Evolutionary conservation across 1,140 invertebrate species (phyloP).

Genomic region (Cydia strobilella): DNA sequence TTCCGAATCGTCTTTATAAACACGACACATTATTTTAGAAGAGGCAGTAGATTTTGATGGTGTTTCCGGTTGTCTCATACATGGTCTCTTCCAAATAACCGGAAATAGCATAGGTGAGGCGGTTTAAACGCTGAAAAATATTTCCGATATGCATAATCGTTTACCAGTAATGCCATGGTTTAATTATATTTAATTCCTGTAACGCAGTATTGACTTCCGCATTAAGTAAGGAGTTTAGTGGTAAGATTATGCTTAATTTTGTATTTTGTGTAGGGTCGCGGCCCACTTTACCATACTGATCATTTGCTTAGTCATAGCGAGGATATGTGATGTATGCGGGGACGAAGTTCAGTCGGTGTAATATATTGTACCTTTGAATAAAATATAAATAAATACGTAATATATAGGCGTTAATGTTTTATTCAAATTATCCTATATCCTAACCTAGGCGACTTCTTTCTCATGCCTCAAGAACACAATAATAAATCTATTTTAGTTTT

Average conservation of each 20-base stretch:
- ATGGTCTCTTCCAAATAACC: no score
- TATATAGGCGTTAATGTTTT: slow-evolving; percentile 65
- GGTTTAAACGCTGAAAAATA: not conserved
- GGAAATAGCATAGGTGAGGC: not conserved
- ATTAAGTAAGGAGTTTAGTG: slow-evolving; percentile 68
- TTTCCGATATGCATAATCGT: slow-evolving; percentile 64
- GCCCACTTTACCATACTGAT: slow-evolving; percentile 70
- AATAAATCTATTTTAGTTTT: no score
- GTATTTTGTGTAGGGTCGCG: slow-evolving; percentile 69
- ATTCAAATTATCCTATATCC: slow-evolving; percentile 37
- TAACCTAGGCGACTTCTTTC: not conserved
- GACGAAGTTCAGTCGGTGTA: slow-evolving; percentile 73
- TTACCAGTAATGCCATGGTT: slow-evolving; percentile 63
- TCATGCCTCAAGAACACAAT: no score
- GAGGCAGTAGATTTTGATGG: not conserved
- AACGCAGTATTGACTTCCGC: slow-evolving; percentile 77
- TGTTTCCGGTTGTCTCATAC: no score
- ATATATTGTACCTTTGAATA: slow-evolving; percentile 80
- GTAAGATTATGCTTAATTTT: slow-evolving; percentile 76
- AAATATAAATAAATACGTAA: slow-evolving; percentile 80
- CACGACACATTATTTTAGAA: not conserved
- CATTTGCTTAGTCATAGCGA: slow-evolving; percentile 72
- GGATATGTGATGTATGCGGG: slow-evolving; percentile 63
- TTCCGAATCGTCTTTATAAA: not conserved
- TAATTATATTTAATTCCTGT: slow-evolving; percentile 69